Conservation (phyloP, 2,888 invertebrate species). For the Deroplatys truncata region DNA sequence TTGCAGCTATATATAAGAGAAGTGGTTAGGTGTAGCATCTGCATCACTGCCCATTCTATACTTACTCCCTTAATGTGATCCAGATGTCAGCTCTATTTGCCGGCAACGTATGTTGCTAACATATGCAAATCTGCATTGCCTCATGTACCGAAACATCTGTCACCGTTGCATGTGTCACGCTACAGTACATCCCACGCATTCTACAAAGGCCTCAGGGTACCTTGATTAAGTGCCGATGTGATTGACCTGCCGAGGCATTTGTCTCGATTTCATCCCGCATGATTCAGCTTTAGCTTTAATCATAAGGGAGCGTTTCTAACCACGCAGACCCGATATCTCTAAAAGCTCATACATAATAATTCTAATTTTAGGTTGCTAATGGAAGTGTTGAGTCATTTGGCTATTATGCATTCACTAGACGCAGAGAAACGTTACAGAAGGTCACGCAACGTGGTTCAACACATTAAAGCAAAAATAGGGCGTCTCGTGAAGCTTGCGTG, state of each 20-base stretch:
- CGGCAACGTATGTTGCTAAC: not conserved
- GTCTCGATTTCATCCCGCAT: not conserved
- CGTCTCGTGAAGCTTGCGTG: too few species aligned
- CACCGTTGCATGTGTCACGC: not conserved
- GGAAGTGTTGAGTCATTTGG: too few species aligned
- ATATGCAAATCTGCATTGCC: not conserved
- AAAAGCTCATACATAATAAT: too few species aligned
- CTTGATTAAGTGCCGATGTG: not conserved
- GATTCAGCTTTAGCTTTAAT: too few species aligned
- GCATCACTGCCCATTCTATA: not conserved
- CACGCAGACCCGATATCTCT: too few species aligned
- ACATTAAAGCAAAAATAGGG: too few species aligned
- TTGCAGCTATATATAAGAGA: too few species aligned
- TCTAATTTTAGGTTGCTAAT: too few species aligned
- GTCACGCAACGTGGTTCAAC: too few species aligned
- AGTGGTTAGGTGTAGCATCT: not conserved
- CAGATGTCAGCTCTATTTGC: not conserved
- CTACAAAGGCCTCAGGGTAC: not conserved
- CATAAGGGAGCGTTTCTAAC: too few species aligned
- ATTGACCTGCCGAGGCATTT: not conserved
- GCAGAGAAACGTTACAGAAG: too few species aligned
- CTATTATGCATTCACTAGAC: too few species aligned
- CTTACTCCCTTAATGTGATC: not conserved
- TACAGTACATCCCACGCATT: not conserved
- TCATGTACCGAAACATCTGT: not conserved